Percentiles rank a stretch among this genome's conserved stretches.
Evolutionary conservation across 2,888 invertebrate species (phyloP).

Genomic region (Belgica antarctica): DNA sequence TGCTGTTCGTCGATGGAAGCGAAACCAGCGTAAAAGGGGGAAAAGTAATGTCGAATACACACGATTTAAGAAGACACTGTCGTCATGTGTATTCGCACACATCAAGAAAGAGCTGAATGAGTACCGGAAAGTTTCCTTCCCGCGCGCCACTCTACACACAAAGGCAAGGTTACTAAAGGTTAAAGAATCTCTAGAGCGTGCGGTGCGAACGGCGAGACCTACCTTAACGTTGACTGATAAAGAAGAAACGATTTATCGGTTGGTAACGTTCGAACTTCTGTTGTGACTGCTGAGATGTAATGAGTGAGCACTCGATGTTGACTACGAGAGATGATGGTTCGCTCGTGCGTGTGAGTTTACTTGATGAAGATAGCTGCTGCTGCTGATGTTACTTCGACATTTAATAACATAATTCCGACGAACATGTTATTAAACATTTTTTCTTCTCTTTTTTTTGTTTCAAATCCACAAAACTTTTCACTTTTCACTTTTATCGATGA

Average conservation of each 20-base stretch:
- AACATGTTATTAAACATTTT: constrained; percentile 42
- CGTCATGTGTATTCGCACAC: constrained; percentile 28
- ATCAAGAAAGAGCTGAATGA: background rate
- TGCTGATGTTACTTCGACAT: constrained; percentile 54
- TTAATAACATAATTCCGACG: constrained; percentile 47
- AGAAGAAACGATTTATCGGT: constrained; percentile 4
- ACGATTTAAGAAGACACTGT: constrained; percentile 35
- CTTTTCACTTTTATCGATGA: too few relatives aligned
- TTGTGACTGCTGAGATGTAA: constrained; percentile 1
- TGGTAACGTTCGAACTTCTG: constrained; percentile 9
- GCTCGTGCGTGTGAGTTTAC: too few relatives aligned
- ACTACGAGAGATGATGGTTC: too few relatives aligned
- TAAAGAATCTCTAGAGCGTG: constrained; percentile 38
- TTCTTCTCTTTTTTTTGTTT: constrained; percentile 2
- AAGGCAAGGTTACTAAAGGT: constrained; percentile 42
- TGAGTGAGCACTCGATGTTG: too few relatives aligned
- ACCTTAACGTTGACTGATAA: constrained; percentile 35
- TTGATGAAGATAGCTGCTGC: constrained; percentile 50
- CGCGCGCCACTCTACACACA: constrained; percentile 22
- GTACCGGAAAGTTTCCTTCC: background rate
- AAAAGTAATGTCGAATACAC: constrained; percentile 5
- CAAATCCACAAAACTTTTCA: background rate
- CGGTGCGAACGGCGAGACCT: constrained; percentile 16
- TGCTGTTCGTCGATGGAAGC: constrained; percentile 22
- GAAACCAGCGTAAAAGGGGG: background rate